A percentile compares a stretch with the other conserved stretches of the same genome.
Evolutionary conservation across 2,797 vertebrate species (phyloP).

Genomic region (Martes flavigula): DNA sequence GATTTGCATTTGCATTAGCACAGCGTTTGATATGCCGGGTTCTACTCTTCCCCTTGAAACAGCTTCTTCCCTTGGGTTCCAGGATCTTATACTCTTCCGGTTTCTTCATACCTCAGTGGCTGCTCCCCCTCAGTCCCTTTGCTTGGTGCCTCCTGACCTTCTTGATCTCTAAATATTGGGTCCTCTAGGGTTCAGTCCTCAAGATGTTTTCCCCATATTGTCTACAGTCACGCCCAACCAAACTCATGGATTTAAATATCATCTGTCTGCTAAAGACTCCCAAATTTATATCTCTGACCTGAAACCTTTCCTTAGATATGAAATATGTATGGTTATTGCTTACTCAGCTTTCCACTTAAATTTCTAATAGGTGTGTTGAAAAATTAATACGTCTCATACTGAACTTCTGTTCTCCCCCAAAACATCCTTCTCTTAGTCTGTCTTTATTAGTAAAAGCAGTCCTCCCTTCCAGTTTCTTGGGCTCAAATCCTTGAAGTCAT

Average conservation of each 20-base stretch:
- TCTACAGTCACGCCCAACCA: background rate
- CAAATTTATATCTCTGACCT: background rate
- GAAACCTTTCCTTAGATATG: background rate
- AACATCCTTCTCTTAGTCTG: background rate
- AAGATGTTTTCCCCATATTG: background rate
- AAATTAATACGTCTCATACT: background rate
- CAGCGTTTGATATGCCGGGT: background rate
- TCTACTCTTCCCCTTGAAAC: background rate
- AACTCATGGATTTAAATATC: background rate
- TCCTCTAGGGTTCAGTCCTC: background rate
- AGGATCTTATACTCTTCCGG: background rate
- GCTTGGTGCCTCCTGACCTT: background rate
- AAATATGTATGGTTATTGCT: background rate
- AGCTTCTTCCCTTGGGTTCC: background rate
- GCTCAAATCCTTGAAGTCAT: background rate
- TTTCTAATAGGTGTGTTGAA: conserved; percentile 34
- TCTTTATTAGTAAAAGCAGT: background rate
- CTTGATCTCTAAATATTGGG: background rate
- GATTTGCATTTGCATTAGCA: background rate
- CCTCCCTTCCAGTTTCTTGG: background rate
- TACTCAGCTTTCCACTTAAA: background rate
- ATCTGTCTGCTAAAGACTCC: background rate
- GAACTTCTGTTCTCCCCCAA: background rate
- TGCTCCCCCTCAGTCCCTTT: background rate
- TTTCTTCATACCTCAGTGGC: background rate